phyloP scores from a whole-genome alignment of 2,797 vertebrate species.

The Falco berigora region DNA sequence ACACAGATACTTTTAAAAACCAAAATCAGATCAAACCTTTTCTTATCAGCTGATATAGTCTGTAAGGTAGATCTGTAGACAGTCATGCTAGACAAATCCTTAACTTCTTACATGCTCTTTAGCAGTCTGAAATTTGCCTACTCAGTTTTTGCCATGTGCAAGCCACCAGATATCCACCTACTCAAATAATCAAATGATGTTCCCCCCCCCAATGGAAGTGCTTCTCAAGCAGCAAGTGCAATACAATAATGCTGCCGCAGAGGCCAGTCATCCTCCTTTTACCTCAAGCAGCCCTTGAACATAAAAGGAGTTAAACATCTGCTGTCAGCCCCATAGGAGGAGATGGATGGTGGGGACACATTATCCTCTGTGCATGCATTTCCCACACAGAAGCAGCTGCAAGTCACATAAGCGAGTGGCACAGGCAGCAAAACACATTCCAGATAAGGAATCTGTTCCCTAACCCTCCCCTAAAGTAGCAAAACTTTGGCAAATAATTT shows the following conservation, averaged over 20 bases:
- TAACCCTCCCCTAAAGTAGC: not conserved
- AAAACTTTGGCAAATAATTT: not conserved
- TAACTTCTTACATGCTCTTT: not conserved
- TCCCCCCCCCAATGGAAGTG: not conserved
- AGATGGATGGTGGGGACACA: not conserved
- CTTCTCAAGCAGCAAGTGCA: not conserved
- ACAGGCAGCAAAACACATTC: not conserved
- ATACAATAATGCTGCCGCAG: not conserved
- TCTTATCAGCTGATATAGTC: not conserved
- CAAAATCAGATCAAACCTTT: not conserved
- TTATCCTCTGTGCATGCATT: not conserved
- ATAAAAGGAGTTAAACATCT: not conserved
- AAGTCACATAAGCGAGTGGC: not conserved
- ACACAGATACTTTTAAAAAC: not conserved
- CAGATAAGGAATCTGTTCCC: not conserved
- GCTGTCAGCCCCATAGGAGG: not conserved
- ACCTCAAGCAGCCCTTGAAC: not conserved
- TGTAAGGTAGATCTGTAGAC: not conserved
- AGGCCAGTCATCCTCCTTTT: not conserved
- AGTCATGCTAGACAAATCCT: not conserved
- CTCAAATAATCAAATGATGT: not conserved
- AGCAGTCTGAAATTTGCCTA: not conserved
- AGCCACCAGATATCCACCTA: not conserved
- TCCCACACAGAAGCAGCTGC: conserved; percentile 19
- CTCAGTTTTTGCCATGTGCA: not conserved